Evolutionary conservation across 2,888 invertebrate species (phyloP).

Genomic region (Mycogona germanica): DNA sequence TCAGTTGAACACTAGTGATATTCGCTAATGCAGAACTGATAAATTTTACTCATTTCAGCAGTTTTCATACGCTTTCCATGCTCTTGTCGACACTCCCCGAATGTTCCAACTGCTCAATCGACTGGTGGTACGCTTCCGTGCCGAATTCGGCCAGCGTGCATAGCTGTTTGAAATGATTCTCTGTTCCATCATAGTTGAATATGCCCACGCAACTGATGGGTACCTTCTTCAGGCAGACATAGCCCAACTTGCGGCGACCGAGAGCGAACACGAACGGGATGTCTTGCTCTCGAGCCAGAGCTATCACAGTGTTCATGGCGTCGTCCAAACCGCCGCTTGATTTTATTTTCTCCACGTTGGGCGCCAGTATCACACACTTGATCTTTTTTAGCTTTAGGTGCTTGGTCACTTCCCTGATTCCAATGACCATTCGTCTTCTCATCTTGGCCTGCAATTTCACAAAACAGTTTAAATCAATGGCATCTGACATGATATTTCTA

Average conservation of each 20-base stretch:
- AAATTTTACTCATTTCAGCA: too few species aligned
- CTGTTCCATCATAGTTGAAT: slow-evolving; percentile 48
- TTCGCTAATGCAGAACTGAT: too few species aligned
- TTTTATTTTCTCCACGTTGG: slow-evolving; percentile 45
- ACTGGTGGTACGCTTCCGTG: slow-evolving; percentile 8
- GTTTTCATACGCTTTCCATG: too few species aligned
- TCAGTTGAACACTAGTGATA: too few species aligned
- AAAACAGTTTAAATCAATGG: too few species aligned
- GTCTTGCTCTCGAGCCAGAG: slow-evolving; percentile 39
- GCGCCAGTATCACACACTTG: slow-evolving; percentile 47
- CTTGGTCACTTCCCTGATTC: slow-evolving; percentile 48
- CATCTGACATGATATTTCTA: too few species aligned
- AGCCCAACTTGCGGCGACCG: slow-evolving; percentile 43
- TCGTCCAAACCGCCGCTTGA: slow-evolving; percentile 44
- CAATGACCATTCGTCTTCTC: slow-evolving; percentile 46
- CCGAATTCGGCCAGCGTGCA: slow-evolving; percentile 9
- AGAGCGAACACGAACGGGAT: slow-evolving; percentile 48
- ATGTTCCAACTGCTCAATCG: too few species aligned
- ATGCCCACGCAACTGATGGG: slow-evolving; percentile 49
- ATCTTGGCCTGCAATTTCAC: slow-evolving; percentile 24
- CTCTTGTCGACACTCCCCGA: too few species aligned
- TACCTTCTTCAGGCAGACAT: slow-evolving; percentile 43
- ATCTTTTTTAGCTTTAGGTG: slow-evolving; percentile 45
- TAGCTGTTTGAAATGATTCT: slow-evolving; percentile 31
- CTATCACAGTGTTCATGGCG: slow-evolving; percentile 40